These are phyloP conservation scores for Heteromyza rotundicornis DNA, from an alignment of 2,888 invertebrate genomes.

Conservation along the genomic window DNA sequence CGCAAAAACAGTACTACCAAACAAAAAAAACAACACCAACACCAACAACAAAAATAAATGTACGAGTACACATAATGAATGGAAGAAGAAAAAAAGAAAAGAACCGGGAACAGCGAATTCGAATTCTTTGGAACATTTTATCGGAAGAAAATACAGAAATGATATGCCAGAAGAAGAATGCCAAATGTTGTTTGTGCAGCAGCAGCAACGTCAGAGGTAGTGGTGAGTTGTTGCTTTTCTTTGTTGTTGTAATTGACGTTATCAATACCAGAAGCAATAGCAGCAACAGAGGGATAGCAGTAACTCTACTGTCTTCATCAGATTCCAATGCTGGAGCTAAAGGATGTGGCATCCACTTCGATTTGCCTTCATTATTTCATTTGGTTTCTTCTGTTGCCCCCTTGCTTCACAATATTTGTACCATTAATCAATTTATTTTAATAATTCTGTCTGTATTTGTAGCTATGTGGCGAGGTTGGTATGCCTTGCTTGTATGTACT, in stretches of 20 bases:
- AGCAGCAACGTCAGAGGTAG: no score
- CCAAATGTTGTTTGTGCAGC: neutral
- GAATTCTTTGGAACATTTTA: neutral
- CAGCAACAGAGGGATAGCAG: no score
- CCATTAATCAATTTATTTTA: no score
- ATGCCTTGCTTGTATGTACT: no score
- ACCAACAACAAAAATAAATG: neutral
- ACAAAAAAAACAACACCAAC: neutral
- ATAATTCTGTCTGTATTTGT: no score
- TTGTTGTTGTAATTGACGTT: neutral
- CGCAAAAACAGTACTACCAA: neutral
- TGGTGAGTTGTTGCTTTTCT: neutral
- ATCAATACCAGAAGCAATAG: no score
- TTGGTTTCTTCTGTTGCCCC: no score
- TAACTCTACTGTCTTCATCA: neutral
- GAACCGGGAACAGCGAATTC: neutral
- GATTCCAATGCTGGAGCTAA: neutral
- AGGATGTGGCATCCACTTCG: neutral
- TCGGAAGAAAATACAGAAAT: neutral
- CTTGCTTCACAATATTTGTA: no score
- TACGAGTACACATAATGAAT: no score
- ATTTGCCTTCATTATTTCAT: no score
- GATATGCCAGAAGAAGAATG: slow-evolving; percentile 1
- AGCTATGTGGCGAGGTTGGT: no score
- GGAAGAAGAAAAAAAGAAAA: neutral